Percentiles rank a stretch among this genome's conserved stretches.
Evolutionary conservation across 2,888 invertebrate genomes (phyloP).

Genomic region (Morpho helenor): DNA sequence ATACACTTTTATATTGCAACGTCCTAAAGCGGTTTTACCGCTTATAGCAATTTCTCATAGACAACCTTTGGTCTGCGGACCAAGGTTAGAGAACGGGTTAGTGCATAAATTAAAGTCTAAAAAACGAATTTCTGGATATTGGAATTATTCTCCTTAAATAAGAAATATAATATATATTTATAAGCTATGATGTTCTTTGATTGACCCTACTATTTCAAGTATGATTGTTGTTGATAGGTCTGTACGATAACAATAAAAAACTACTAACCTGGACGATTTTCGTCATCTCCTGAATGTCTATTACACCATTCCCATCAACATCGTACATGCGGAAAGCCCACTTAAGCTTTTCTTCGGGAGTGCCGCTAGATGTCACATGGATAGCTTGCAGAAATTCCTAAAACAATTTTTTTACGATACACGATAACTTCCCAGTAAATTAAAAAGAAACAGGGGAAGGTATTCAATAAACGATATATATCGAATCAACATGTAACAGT

Average conservation of each 20-base stretch:
- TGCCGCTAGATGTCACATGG: constrained; percentile 98
- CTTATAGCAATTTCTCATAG: neutral
- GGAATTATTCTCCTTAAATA: too few species aligned
- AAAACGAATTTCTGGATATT: too few species aligned
- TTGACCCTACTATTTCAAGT: too few species aligned
- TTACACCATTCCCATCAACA: constrained; percentile 98
- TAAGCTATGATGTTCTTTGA: too few species aligned
- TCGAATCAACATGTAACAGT: constrained; percentile 3
- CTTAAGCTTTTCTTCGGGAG: constrained; percentile 98
- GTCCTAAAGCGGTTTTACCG: too few species aligned
- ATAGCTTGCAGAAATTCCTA: constrained; percentile 98
- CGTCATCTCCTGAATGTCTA: constrained; percentile 99
- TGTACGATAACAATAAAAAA: too few species aligned
- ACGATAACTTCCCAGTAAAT: constrained; percentile 26
- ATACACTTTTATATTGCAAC: neutral
- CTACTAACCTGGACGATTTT: constrained; percentile 97
- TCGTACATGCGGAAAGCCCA: constrained; percentile 99
- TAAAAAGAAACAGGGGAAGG: constrained; percentile 17
- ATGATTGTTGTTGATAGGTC: too few species aligned
- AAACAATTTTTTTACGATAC: constrained; percentile 57
- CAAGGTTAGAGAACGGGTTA: too few species aligned
- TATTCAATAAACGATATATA: neutral
- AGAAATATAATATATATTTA: too few species aligned
- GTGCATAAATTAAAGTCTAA: too few species aligned
- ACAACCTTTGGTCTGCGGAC: too few species aligned